phyloP scores from a whole-genome alignment of 2,888 invertebrate species.

The Imbricaverruca yamaguchii region DNA sequence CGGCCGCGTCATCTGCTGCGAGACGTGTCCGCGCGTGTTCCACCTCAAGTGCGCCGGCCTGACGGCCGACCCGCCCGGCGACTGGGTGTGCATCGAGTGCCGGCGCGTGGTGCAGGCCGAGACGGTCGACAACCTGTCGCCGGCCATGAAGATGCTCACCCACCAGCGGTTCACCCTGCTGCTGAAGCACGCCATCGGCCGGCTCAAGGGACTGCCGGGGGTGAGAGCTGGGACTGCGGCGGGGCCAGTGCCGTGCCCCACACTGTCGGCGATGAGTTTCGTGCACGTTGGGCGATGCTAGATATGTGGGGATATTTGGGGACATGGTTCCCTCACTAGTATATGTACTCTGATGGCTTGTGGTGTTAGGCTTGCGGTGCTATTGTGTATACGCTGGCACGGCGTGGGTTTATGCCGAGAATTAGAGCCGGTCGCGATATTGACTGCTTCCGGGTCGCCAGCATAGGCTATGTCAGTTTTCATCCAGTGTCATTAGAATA shows the following conservation, averaged over 20 bases:
- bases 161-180: slow-evolving; percentile 67
- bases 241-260: too few relatives aligned
- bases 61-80: slow-evolving; percentile 40
- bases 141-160: slow-evolving; percentile 62
- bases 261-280: not conserved
- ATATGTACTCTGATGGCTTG: too few relatives aligned
- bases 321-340: too few relatives aligned
- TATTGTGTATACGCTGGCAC: too few relatives aligned
- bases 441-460: too few relatives aligned
- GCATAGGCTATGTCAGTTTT: too few relatives aligned
- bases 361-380: too few relatives aligned
- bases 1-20: slow-evolving; percentile 54
- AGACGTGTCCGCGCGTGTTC: slow-evolving; percentile 74
- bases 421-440: too few relatives aligned
- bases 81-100: slow-evolving; percentile 87
- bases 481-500: too few relatives aligned
- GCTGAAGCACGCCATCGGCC: slow-evolving; percentile 65
- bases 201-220: slow-evolving; percentile 72
- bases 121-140: slow-evolving; percentile 52
- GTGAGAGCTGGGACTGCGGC: slow-evolving; percentile 51
- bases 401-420: too few relatives aligned
- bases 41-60: slow-evolving; percentile 62
- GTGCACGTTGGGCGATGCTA: too few relatives aligned
- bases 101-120: slow-evolving; percentile 61
- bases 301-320: too few relatives aligned